Base-by-base conservation (phyloP, 2,888 invertebrate species). In the Myathropa florea region DNA sequence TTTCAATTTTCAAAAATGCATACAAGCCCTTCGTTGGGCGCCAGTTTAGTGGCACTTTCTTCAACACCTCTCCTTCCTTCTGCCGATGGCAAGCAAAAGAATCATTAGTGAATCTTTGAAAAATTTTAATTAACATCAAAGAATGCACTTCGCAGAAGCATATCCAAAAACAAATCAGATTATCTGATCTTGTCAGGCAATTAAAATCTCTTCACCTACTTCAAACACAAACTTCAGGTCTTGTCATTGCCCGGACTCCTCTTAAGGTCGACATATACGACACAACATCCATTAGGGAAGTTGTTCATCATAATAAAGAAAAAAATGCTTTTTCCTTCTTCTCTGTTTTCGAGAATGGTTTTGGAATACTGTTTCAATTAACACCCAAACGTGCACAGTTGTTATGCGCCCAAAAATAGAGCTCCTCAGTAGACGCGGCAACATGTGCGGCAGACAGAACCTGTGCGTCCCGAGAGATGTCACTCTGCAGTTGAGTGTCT, bases 131-230 rank as follows among this genome's bases (percentile, higher is more conserved):
- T 81, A 70, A 76, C 85, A 73, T 60, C 61, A 18, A 70, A 81
- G 53, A 70, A 24, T 26, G 12, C 36, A 73, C 72, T 73, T 73
- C 72, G 68, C 39, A 77, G 36, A 64, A 12, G 24, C 33, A 33
- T 12, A 33, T 33, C 33, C 30, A 72, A 70, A 46, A 70, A 24
- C 68, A 64, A 78, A 82, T 82, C 73, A 86, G 73, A 78, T 70
- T 65, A 70, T 70, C 64, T 65, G 23, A 67, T 81, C 63, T 59
- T 67, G 81, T 81, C 72, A 64, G 68, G 72, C 70, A 82, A 85
- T 86, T 83, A 86, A 86, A 86, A 65, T 79, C 78, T 86, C 79
- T 75, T 75, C 86, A 83, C 75, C 55, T 60, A 86, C 78, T 71
- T 83, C 61, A 83, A 75, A 77, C 53, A 46, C 46, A 81, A 67